Percentiles rank a stretch among this genome's conserved stretches.
Conservation (phyloP, 2,113 vertebrate genomes). For the Chamaea fasciata region DNA sequence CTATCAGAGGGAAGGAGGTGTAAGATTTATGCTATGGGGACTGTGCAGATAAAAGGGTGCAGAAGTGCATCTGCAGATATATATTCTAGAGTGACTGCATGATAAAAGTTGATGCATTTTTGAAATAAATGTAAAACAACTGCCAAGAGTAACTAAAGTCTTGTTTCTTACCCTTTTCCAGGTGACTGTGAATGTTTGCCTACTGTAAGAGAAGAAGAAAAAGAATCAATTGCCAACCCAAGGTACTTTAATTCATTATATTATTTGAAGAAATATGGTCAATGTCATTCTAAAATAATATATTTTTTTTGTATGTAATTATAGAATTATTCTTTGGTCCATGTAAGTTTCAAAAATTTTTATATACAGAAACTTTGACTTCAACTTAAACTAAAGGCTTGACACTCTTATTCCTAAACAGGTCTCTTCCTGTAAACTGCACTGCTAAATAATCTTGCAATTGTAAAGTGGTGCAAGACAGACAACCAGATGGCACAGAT, state of each 20-base stretch:
- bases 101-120: neutral
- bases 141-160: neutral
- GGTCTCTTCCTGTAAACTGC: neutral
- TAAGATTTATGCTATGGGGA: neutral
- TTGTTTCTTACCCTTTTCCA: constrained; percentile 40
- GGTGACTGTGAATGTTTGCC: constrained; percentile 72
- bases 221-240: constrained; percentile 66
- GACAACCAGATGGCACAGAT: constrained; percentile 23
- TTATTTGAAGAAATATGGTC: neutral
- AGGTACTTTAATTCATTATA: constrained; percentile 58
- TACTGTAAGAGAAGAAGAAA: constrained; percentile 79
- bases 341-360: neutral
- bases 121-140: neutral
- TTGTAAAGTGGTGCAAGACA: neutral
- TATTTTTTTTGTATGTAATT: neutral
- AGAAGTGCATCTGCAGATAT: neutral
- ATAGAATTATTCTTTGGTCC: neutral
- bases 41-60: neutral
- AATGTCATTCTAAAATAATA: neutral
- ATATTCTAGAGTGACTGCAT: neutral
- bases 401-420: neutral
- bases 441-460: neutral
- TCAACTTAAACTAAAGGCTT: neutral
- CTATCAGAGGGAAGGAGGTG: neutral
- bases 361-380: neutral